Evolutionary conservation across 2,888 invertebrate species (phyloP), one percentile per base, ranked within the genome.

Genomic region (Nemotelus pantherinus): DNA sequence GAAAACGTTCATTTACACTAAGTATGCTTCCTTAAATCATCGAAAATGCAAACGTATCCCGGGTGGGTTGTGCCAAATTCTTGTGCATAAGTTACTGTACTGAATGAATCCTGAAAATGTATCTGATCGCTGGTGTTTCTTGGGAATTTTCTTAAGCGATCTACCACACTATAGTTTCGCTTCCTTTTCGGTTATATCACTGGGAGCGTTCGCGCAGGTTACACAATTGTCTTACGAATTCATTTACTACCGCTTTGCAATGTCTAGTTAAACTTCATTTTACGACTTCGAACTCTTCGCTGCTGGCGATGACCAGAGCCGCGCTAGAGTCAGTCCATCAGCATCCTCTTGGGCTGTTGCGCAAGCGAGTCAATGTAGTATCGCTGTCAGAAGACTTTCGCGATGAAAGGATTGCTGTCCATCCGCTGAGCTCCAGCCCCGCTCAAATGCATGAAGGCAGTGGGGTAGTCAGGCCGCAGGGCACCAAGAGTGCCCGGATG

Each of bases 331-430:
- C 87, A 86, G 81, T 86, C 87, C 80, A 87, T 86, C 70, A 87
- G 82, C 67, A 85, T 84, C 77, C 83, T 83, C 78, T 84, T 84
- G 65, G 83, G 74, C 57, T 60, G 74, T 47, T 58, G 58, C 58
- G 83, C 47, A 82, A 86, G 74, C 9, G 84, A 84, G 67, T 87
- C 86, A 65, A 86, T 86, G 80, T 87, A 87, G 83, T 87, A 87
- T 83, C 86, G 83, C 81, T 88, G 87, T 87, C 87, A 87, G 84
- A 87, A 87, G 78, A 88, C 88, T 83, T 88, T 87, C 2, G 88
- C 88, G 53, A 87, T 88, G 78, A 87, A 88, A 5, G 87, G 87
- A 25, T 86, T 48, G 60, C 77, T 78, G 25, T 81, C 81, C 74
- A 80, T 76, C 55, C 80, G 77, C 76, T 80, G 81, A 9, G 85